These are phyloP conservation scores for Vanessa cardui DNA, from an alignment of 2,888 invertebrate species.

Conservation along the genomic window DNA sequence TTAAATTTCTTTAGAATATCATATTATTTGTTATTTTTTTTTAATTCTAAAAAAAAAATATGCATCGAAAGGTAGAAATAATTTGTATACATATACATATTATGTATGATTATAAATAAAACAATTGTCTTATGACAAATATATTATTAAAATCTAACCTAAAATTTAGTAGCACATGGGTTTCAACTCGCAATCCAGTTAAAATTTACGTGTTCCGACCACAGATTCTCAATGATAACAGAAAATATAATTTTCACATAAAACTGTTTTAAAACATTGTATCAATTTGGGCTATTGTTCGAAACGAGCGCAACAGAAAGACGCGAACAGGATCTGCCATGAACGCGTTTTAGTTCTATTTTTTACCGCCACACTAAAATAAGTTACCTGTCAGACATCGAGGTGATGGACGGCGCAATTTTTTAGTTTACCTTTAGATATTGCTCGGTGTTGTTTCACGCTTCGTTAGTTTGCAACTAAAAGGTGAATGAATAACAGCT, in stretches of 20 bases:
- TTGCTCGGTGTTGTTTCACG: slow-evolving; percentile 20
- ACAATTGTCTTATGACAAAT: no score
- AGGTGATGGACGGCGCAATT: slow-evolving; percentile 29
- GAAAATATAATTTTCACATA: neutral
- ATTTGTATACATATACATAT: no score
- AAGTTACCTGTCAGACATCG: slow-evolving; percentile 29
- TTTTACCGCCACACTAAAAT: slow-evolving; percentile 29
- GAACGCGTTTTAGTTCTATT: slow-evolving; percentile 15
- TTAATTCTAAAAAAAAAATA: no score
- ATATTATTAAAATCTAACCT: no score
- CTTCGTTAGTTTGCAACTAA: slow-evolving; percentile 29
- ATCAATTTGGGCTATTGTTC: slow-evolving; percentile 16
- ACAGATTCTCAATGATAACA: no score
- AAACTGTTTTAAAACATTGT: neutral
- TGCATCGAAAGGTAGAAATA: no score
- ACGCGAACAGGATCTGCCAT: slow-evolving; percentile 11
- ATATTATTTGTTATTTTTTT: no score
- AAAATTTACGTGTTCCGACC: no score
- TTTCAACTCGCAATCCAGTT: no score
- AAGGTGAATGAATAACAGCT: slow-evolving; percentile 26
- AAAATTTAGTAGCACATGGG: no score
- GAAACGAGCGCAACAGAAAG: slow-evolving; percentile 17
- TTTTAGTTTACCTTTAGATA: slow-evolving; percentile 31
- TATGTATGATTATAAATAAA: no score
- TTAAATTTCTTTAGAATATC: no score